Evolutionary conservation across 2,797 vertebrate species (phyloP), one percentile per base, ranked within the genome.

Genomic region (Choloepus didactylus): DNA sequence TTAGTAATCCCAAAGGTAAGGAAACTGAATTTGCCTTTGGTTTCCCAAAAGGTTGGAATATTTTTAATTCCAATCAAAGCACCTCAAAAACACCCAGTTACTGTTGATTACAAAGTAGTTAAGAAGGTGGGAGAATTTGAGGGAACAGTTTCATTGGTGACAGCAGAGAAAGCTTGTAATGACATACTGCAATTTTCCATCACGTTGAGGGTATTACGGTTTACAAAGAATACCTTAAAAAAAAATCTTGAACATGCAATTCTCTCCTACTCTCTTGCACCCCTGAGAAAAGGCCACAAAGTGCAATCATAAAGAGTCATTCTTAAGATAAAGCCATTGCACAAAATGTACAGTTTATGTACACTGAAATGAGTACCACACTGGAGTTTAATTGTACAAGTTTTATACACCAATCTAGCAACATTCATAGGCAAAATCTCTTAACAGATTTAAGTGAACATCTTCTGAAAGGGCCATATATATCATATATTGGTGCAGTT

Each of bases 201-300:
- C 69, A 73, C 3, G 9, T 29, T 31, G 54, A 97, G 21, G 94
- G 86, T 29, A 93, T 1, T 25, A 84, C 25, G 95, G 82, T 6
- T 23, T 83, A 79, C 93, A 96, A 29, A 96, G 21, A 93, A 94
- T 90, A 75, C 29, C 51, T 89, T 56, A 73, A 84, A 91, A 59
- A 62, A 72, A 38, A 83, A 81, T 72, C 87, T 91, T 98, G 98
- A 49, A 98, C 97, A 98, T 97, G 96, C 97, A 98, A 98, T 98
- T 88, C 84, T 97, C 59, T 97, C 95, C 98, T 97, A 97, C 98
- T 98, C 64, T 66, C 49, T 84, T 35, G 35, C 8, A 70, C 29
- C 38, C 14, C 10, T 31, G 35, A 90, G 46, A 96, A 98, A 98
- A 99, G 98, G 99, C 98, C 98, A 98, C 98, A 98, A 99, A 99